A percentile compares a stretch with the other conserved stretches of the same genome.
These are phyloP conservation scores for Bufotes viridis DNA, from an alignment of 2,797 vertebrate genomes.

Conservation along the genomic window DNA sequence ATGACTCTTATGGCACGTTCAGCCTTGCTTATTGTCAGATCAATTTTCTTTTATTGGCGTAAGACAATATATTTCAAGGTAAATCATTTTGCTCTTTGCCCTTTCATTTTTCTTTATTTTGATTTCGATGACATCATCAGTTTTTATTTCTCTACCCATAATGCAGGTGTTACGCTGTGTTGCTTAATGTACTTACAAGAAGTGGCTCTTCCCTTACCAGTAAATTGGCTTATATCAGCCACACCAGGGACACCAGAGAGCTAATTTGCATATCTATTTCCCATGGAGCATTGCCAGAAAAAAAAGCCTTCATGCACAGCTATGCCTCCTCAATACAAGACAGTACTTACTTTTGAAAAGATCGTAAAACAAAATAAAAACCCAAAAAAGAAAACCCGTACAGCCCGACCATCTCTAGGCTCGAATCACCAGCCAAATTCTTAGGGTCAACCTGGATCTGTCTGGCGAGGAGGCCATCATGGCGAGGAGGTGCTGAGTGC, in stretches of 20 bases:
- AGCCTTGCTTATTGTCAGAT: neutral
- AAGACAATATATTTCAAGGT: neutral
- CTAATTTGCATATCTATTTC: no score
- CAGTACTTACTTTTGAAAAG: no score
- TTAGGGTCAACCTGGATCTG: conserved; percentile 34
- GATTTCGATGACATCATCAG: neutral
- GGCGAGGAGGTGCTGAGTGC: conserved; percentile 54
- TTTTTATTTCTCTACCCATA: neutral
- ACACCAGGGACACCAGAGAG: no score
- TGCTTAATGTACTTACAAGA: neutral
- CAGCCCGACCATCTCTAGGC: neutral
- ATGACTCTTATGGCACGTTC: neutral
- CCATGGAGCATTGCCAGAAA: no score
- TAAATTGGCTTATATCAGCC: no score
- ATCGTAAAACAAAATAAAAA: neutral
- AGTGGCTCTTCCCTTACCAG: neutral
- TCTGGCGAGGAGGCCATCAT: conserved; percentile 25
- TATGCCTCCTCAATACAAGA: no score
- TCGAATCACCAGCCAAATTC: conserved; percentile 13
- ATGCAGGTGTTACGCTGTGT: neutral
- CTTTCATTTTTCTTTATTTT: neutral
- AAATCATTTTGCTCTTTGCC: neutral
- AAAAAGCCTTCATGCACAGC: no score
- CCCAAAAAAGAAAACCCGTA: neutral
- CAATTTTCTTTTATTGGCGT: neutral